A percentile compares a stretch with the other conserved stretches of the same genome.
Conservation (phyloP, 2,113 vertebrate genomes). For the Ictalurus punctatus region DNA sequence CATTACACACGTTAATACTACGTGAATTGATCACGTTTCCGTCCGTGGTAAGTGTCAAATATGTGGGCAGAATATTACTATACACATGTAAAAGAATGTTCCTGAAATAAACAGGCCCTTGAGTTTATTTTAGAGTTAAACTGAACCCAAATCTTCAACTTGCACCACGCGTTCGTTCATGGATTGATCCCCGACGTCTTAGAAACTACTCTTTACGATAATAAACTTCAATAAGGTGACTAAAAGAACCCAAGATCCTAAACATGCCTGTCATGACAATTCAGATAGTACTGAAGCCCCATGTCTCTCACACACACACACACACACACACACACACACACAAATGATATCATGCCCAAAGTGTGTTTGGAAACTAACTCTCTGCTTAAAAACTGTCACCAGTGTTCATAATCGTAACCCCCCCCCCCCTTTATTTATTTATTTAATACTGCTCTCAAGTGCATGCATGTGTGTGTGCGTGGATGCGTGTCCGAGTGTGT, state of each 20-base stretch:
- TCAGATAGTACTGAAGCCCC: no score
- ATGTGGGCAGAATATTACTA: not conserved
- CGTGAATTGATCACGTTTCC: no score
- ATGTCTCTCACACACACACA: no score
- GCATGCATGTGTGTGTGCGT: constrained; percentile 30
- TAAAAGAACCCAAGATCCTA: not conserved
- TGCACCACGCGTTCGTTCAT: not conserved
- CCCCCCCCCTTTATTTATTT: no score
- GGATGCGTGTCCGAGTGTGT: not conserved
- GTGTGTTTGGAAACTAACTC: not conserved
- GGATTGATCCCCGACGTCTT: not conserved
- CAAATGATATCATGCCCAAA: not conserved
- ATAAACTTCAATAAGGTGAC: not conserved
- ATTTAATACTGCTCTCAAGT: not conserved
- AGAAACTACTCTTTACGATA: not conserved
- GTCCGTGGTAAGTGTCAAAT: not conserved
- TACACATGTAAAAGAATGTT: not conserved
- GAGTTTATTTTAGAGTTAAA: constrained; percentile 4
- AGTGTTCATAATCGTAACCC: not conserved
- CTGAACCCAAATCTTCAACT: not conserved
- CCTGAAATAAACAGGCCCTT: not conserved
- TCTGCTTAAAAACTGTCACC: not conserved
- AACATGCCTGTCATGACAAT: not conserved
- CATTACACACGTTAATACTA: not conserved
- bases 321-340: not conserved